Evolutionary conservation across 1,140 invertebrate genomes (phyloP).

Genomic region (Leptopilina clavipes): DNA sequence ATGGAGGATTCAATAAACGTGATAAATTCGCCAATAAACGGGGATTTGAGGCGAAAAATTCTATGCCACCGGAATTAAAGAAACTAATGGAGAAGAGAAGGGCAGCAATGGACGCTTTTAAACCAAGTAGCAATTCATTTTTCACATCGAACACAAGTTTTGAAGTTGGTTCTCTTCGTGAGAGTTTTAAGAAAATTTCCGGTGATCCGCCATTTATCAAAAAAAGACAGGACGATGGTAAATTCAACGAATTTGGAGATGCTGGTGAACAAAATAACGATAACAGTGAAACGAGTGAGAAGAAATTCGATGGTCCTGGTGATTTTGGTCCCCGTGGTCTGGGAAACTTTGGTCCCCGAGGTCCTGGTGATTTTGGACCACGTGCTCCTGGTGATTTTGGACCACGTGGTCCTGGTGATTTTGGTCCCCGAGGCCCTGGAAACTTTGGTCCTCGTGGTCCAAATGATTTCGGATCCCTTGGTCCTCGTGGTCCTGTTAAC

Average conservation of each 20-base stretch:
- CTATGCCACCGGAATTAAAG: slow-evolving; percentile 66
- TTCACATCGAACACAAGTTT: slow-evolving; percentile 59
- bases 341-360: slow-evolving; percentile 38
- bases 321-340: slow-evolving; percentile 10
- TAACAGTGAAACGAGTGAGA: neutral
- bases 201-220: slow-evolving; percentile 64
- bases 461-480: slow-evolving; percentile 21
- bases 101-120: slow-evolving; percentile 67
- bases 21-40: slow-evolving; percentile 19
- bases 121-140: slow-evolving; percentile 61
- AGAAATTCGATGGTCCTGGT: neutral
- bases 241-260: too few relatives aligned
- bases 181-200: slow-evolving; percentile 70
- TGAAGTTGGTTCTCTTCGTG: slow-evolving; percentile 66
- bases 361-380: slow-evolving; percentile 40
- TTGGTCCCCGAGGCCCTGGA: neutral
- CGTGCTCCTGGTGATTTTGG: slow-evolving; percentile 37
- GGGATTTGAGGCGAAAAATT: slow-evolving; percentile 40
- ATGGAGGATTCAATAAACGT: slow-evolving; percentile 23
- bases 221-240: slow-evolving; percentile 33
- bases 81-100: slow-evolving; percentile 71
- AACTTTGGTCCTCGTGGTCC: neutral
- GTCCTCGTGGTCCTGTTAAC: slow-evolving; percentile 41
- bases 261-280: neutral
- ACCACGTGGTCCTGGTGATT: neutral